Conservation (phyloP, 2,888 invertebrate genomes). For the Agriotes lineatus region DNA sequence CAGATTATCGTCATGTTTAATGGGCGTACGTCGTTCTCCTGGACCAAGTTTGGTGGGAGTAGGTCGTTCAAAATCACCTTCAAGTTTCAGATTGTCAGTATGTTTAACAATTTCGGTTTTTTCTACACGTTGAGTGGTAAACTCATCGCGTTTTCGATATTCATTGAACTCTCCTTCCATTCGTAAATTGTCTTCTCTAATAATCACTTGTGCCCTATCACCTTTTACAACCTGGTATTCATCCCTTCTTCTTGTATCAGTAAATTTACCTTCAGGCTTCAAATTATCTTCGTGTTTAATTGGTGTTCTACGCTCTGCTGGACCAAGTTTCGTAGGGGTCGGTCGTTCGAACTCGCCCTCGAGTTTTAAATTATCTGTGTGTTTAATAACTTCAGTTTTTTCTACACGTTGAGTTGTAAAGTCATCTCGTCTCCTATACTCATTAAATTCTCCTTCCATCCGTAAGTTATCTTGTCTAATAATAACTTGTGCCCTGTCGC, state of each 20-base stretch:
- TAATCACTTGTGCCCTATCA: constrained; percentile 64
- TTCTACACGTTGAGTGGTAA: constrained; percentile 71
- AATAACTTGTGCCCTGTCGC: constrained; percentile 73
- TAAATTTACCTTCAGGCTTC: constrained; percentile 71
- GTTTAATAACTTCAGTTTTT: constrained; percentile 70
- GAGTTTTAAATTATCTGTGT: constrained; percentile 71
- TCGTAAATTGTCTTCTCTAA: constrained; percentile 69
- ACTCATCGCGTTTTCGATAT: constrained; percentile 69
- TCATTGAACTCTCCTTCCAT: constrained; percentile 75
- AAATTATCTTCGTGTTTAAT: constrained; percentile 66
- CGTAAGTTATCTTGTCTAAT: constrained; percentile 76
- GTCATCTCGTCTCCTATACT: constrained; percentile 69
- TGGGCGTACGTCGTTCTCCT: constrained; percentile 71
- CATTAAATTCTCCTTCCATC: constrained; percentile 75
- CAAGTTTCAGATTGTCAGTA: constrained; percentile 78
- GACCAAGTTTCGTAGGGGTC: constrained; percentile 70
- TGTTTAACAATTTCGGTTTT: constrained; percentile 72
- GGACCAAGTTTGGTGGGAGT: constrained; percentile 71
- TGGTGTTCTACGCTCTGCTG: constrained; percentile 73
- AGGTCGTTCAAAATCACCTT: constrained; percentile 75
- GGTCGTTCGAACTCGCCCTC: constrained; percentile 72
- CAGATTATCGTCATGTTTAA: constrained; percentile 71
- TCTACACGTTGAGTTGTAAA: constrained; percentile 71
- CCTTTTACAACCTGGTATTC: constrained; percentile 66
- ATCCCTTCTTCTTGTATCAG: constrained; percentile 66